These are phyloP conservation scores for Poeciliopsis prolifica DNA, from an alignment of 2,113 vertebrate genomes.

Conservation along the genomic window DNA sequence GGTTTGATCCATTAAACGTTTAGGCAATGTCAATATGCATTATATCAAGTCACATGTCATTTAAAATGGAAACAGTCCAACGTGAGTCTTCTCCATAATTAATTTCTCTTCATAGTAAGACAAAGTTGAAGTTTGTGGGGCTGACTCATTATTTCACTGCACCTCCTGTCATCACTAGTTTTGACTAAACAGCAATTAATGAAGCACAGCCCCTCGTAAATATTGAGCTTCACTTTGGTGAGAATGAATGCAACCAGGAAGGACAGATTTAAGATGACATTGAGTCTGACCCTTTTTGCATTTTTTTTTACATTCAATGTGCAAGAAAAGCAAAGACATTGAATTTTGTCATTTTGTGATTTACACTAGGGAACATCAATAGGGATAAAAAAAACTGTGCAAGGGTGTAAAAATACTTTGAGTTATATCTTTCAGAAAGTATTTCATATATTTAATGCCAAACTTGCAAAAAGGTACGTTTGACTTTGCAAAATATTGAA, in stretches of 20 bases:
- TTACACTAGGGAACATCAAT: not conserved
- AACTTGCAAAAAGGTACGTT: too few species aligned
- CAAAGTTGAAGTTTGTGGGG: not conserved
- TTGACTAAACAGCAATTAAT: slow-evolving; percentile 67
- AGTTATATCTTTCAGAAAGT: too few species aligned
- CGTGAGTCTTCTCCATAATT: not conserved
- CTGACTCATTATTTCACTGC: slow-evolving; percentile 41
- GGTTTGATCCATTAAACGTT: not conserved
- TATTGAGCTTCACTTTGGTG: slow-evolving; percentile 15
- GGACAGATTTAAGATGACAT: slow-evolving; percentile 8
- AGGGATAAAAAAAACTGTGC: too few species aligned
- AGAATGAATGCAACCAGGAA: slow-evolving; percentile 18
- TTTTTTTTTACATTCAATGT: not conserved
- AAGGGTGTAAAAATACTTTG: too few species aligned
- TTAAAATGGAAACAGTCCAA: not conserved
- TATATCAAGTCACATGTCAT: not conserved
- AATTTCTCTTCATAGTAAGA: not conserved
- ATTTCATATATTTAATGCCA: too few species aligned
- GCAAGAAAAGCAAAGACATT: not conserved
- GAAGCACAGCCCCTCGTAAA: slow-evolving; percentile 42
- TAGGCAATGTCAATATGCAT: not conserved
- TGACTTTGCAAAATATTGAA: too few species aligned
- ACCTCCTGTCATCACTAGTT: slow-evolving; percentile 64
- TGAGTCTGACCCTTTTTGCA: not conserved
- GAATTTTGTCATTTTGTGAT: too few species aligned